Evolutionary conservation across 2,888 invertebrate species (phyloP).

Genomic region (Cepaea hortensis): DNA sequence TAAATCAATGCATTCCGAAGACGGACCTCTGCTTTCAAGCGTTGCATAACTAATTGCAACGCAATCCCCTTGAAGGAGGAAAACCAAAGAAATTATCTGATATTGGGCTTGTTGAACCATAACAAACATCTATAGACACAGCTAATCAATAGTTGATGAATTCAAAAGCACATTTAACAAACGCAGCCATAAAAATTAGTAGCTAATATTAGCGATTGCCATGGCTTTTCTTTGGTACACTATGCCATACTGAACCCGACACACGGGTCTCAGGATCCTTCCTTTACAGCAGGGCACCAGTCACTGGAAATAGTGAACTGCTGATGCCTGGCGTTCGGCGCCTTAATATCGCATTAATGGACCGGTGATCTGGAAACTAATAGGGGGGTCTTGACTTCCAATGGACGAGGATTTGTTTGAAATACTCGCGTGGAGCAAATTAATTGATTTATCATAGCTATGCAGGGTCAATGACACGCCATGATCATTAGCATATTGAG

Average conservation of each 20-base stretch:
- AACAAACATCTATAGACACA: no score
- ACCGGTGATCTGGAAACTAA: constrained; percentile 31
- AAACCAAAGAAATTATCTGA: neutral
- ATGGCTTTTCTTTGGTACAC: no score
- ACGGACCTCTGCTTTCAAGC: no score
- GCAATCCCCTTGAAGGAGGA: neutral
- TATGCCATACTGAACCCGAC: no score
- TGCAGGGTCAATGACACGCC: constrained; percentile 39
- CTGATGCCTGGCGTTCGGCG: constrained; percentile 8
- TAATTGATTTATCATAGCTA: constrained; percentile 46
- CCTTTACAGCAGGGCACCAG: neutral
- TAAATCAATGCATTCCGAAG: no score
- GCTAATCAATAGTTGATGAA: no score
- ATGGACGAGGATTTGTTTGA: constrained; percentile 39
- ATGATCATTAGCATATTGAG: constrained; percentile 46
- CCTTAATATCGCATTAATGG: constrained; percentile 48
- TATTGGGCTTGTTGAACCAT: neutral
- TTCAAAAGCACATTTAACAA: no score
- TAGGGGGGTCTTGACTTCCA: constrained; percentile 24
- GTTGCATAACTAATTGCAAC: neutral
- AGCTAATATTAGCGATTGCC: no score
- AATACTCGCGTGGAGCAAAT: constrained; percentile 31
- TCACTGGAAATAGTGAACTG: constrained; percentile 1
- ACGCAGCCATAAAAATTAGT: no score
- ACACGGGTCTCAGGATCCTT: neutral